Evolutionary conservation across 1,140 invertebrate species (phyloP).

Genomic region (Vanessa atalanta): DNA sequence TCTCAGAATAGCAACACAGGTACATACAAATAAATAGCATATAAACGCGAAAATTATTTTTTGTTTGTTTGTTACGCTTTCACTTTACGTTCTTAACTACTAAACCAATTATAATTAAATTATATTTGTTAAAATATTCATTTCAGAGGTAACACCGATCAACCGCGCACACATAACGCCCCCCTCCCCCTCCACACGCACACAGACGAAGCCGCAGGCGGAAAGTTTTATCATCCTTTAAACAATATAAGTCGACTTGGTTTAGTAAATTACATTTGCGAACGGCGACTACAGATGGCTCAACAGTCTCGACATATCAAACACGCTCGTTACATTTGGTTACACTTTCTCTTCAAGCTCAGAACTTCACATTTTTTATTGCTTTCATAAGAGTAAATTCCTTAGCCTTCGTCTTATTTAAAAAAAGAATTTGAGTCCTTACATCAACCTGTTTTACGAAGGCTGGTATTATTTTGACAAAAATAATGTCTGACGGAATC

Average conservation of each 20-base stretch:
- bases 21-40: neutral
- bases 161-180: too few relatives aligned
- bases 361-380: conserved; percentile 27
- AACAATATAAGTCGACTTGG: neutral
- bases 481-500: neutral
- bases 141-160: too few relatives aligned
- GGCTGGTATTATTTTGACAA: neutral
- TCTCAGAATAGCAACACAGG: neutral
- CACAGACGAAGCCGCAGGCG: too few relatives aligned
- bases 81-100: too few relatives aligned
- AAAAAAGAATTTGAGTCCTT: neutral
- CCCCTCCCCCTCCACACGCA: too few relatives aligned
- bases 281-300: conserved; percentile 24
- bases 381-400: conserved; percentile 17
- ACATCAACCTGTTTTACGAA: neutral
- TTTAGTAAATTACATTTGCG: conserved; percentile 30
- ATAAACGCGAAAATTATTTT: too few relatives aligned
- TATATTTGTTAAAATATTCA: too few relatives aligned
- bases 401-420: neutral
- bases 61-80: too few relatives aligned
- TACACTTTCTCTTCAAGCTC: conserved; percentile 38
- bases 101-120: too few relatives aligned
- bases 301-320: conserved; percentile 35
- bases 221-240: neutral
- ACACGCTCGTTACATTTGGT: conserved; percentile 29